These are phyloP conservation scores for Drosophila kepulauana DNA, from an alignment of 1,140 invertebrate genomes.

Conservation along the genomic window DNA sequence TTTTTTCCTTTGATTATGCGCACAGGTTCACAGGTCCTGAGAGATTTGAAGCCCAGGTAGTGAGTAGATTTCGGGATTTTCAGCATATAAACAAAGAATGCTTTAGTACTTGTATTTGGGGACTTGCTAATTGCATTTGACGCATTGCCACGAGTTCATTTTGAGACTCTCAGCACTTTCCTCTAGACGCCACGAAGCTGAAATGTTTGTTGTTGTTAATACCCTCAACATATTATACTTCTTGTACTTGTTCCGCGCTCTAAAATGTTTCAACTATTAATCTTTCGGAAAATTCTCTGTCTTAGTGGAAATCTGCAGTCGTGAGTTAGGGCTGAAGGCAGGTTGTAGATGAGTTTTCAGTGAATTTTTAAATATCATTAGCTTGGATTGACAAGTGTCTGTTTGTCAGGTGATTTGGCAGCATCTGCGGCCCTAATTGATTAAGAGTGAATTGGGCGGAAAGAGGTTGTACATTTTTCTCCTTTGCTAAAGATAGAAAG, in stretches of 20 bases:
- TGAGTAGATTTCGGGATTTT: constrained; percentile 42
- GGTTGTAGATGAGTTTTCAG: constrained; percentile 35
- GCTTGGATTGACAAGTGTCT: constrained; percentile 67
- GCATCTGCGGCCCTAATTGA: constrained; percentile 65
- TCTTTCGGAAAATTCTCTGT: constrained; percentile 21
- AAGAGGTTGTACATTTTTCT: neutral
- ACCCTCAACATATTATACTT: neutral
- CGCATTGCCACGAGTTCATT: neutral
- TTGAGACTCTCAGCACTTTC: neutral
- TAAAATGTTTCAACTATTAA: constrained; percentile 35
- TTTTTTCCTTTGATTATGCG: constrained; percentile 19
- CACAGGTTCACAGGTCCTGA: constrained; percentile 41
- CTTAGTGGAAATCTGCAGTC: neutral
- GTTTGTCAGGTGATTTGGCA: constrained; percentile 59
- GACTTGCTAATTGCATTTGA: constrained; percentile 46
- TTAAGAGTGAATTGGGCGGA: constrained; percentile 54
- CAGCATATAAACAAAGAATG: constrained; percentile 18
- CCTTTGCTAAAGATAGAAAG: neutral
- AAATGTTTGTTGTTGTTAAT: neutral
- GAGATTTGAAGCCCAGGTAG: constrained; percentile 33
- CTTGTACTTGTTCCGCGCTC: constrained; percentile 3
- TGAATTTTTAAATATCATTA: constrained; percentile 69
- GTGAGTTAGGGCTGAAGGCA: constrained; percentile 14
- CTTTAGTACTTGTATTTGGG: neutral
- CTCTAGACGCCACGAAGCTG: neutral